A percentile compares a stretch with the other conserved stretches of the same genome.
These are phyloP conservation scores for Yasuhikotakia modesta DNA, from an alignment of 2,797 vertebrate species.

Conservation along the genomic window DNA sequence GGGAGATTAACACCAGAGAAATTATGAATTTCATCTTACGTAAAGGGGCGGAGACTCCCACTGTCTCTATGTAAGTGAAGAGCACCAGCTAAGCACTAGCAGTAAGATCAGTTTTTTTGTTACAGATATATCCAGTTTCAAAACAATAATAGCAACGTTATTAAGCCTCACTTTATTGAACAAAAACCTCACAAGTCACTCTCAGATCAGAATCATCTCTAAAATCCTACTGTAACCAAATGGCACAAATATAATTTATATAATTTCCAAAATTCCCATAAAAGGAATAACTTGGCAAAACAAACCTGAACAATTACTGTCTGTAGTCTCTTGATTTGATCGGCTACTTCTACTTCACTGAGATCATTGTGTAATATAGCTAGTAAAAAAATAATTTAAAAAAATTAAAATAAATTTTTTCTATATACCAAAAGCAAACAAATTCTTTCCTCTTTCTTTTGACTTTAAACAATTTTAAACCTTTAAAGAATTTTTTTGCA, in stretches of 20 bases:
- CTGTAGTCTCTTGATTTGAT: not conserved
- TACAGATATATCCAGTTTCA: conserved; percentile 9
- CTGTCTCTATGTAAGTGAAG: not conserved
- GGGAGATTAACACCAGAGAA: conserved; percentile 71
- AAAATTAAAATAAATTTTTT: not conserved
- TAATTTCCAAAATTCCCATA: conserved; percentile 1
- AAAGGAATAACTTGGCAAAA: not conserved
- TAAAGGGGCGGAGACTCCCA: conserved; percentile 34
- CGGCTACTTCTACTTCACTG: not conserved
- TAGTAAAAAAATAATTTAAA: conserved; percentile 1
- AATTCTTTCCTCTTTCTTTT: not conserved
- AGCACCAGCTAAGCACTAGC: not conserved
- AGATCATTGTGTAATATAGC: conserved; percentile 12
- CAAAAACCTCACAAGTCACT: conserved; percentile 24
- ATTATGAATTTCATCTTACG: conserved; percentile 62
- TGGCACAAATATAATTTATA: conserved; percentile 10
- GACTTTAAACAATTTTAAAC: not conserved
- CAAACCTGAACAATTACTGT: conserved; percentile 7
- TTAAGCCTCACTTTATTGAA: conserved; percentile 71
- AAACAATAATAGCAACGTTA: conserved; percentile 40
- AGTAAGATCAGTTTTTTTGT: not conserved
- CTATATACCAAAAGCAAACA: conserved; percentile 26
- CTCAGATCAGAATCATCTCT: conserved; percentile 27
- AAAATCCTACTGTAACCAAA: conserved; percentile 12
- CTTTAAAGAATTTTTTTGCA: not conserved